Conservation (phyloP, 2,888 invertebrate genomes). For the Agriopis marginaria region DNA sequence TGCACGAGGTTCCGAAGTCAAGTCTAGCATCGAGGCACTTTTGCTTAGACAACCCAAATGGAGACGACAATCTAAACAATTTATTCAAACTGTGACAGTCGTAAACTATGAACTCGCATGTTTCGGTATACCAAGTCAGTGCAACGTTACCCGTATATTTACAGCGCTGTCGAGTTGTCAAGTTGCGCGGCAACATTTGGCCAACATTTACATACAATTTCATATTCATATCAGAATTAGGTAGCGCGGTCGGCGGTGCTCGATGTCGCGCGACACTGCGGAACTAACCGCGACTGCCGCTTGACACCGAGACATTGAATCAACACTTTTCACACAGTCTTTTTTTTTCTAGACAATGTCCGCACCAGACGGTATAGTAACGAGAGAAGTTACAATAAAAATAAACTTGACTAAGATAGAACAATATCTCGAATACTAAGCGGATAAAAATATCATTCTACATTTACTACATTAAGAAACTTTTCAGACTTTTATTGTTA, state of each 20-base stretch:
- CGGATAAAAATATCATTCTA: slow-evolving; percentile 34
- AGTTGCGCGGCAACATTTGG: slow-evolving; percentile 75
- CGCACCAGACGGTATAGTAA: slow-evolving; percentile 36
- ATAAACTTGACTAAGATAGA: slow-evolving; percentile 36
- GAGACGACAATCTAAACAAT: slow-evolving; percentile 72
- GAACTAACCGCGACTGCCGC: slow-evolving; percentile 53
- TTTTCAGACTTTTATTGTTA: slow-evolving; percentile 34
- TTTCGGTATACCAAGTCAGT: slow-evolving; percentile 70
- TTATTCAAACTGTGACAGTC: slow-evolving; percentile 70
- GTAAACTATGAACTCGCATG: slow-evolving; percentile 75
- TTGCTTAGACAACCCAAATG: slow-evolving; percentile 52
- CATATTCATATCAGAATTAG: slow-evolving; percentile 83
- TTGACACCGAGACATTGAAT: slow-evolving; percentile 50
- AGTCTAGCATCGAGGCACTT: slow-evolving; percentile 50
- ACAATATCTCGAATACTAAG: slow-evolving; percentile 41
- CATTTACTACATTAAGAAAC: slow-evolving; percentile 35
- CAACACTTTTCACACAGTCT: slow-evolving; percentile 44
- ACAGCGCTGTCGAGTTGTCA: slow-evolving; percentile 77
- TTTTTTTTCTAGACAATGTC: slow-evolving; percentile 39
- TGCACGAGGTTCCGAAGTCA: slow-evolving; percentile 56
- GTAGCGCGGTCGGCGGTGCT: slow-evolving; percentile 59
- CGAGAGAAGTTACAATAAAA: slow-evolving; percentile 36
- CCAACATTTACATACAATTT: slow-evolving; percentile 80
- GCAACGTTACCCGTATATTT: slow-evolving; percentile 75
- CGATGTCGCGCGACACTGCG: slow-evolving; percentile 55